Evolutionary conservation across 2,888 invertebrate genomes (phyloP).

Genomic region (Ectropis crepuscularia): DNA sequence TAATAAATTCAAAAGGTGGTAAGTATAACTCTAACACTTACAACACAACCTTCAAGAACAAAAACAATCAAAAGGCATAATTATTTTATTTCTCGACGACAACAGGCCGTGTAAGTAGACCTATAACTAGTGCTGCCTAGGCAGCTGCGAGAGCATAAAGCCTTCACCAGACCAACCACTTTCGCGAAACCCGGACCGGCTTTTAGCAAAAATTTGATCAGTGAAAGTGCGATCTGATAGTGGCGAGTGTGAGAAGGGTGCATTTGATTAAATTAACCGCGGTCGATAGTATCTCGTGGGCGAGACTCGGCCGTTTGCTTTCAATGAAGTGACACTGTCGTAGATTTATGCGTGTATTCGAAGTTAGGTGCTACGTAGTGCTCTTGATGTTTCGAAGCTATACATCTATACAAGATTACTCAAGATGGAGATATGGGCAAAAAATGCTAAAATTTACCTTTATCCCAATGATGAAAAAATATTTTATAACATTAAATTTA

Average conservation of each 20-base stretch:
- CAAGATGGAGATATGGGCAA: too few species aligned
- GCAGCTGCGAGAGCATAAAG: constrained; percentile 48
- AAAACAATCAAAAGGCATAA: constrained; percentile 11
- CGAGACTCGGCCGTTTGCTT: constrained; percentile 23
- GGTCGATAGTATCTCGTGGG: constrained; percentile 26
- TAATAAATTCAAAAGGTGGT: too few species aligned
- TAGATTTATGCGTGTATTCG: constrained; percentile 14
- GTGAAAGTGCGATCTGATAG: constrained; percentile 77
- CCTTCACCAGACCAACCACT: constrained; percentile 74
- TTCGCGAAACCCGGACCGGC: constrained; percentile 80
- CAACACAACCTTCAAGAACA: background rate
- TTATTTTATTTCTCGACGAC: constrained; percentile 5
- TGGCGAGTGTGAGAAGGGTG: constrained; percentile 57
- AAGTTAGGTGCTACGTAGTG: background rate
- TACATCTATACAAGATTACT: too few species aligned
- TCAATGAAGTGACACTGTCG: constrained; percentile 16
- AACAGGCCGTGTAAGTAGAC: constrained; percentile 40
- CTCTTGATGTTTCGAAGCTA: too few species aligned
- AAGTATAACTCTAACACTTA: too few species aligned
- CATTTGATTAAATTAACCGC: constrained; percentile 55
- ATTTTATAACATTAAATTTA: too few species aligned
- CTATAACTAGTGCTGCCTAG: constrained; percentile 55
- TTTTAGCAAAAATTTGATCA: constrained; percentile 84
- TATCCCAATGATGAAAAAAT: too few species aligned
- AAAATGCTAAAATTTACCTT: too few species aligned